A percentile compares a stretch with the other conserved stretches of the same genome.
These are phyloP conservation scores for Campoplex capitator DNA, from an alignment of 2,888 invertebrate genomes.

Conservation along the genomic window DNA sequence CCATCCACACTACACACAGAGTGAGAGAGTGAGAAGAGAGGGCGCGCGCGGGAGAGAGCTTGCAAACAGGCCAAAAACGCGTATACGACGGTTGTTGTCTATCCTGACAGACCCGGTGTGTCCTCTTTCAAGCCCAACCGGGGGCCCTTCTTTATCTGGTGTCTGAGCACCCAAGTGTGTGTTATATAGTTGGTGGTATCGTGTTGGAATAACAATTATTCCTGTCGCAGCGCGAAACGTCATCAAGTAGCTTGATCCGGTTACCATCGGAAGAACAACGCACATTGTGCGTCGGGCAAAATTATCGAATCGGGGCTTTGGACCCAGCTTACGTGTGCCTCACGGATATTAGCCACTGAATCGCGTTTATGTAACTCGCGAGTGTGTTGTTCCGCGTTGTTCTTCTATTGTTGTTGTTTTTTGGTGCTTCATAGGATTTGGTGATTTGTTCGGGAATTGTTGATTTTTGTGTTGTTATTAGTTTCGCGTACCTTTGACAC, in stretches of 20 bases:
- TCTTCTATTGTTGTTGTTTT: constrained; percentile 29
- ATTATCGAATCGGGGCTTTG: constrained; percentile 55
- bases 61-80: constrained; percentile 69
- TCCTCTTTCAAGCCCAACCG: constrained; percentile 32
- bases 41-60: constrained; percentile 67
- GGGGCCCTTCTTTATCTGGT: constrained; percentile 56
- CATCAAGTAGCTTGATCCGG: constrained; percentile 70
- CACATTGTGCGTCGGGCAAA: constrained; percentile 69
- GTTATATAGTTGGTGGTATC: constrained; percentile 70
- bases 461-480: constrained; percentile 33
- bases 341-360: constrained; percentile 31
- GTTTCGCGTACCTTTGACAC: neutral
- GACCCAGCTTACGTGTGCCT: constrained; percentile 46
- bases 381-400: constrained; percentile 16
- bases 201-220: constrained; percentile 77
- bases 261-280: constrained; percentile 53
- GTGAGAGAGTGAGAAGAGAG: constrained; percentile 75
- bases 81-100: constrained; percentile 49
- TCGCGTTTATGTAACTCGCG: constrained; percentile 32
- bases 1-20: constrained; percentile 82
- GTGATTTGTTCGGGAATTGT: constrained; percentile 47
- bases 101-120: constrained; percentile 43
- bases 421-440: constrained; percentile 3
- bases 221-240: constrained; percentile 70
- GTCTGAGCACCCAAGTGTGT: constrained; percentile 48